Base-by-base conservation (phyloP, 2,113 vertebrate genomes). In the Cyanistes caeruleus region DNA sequence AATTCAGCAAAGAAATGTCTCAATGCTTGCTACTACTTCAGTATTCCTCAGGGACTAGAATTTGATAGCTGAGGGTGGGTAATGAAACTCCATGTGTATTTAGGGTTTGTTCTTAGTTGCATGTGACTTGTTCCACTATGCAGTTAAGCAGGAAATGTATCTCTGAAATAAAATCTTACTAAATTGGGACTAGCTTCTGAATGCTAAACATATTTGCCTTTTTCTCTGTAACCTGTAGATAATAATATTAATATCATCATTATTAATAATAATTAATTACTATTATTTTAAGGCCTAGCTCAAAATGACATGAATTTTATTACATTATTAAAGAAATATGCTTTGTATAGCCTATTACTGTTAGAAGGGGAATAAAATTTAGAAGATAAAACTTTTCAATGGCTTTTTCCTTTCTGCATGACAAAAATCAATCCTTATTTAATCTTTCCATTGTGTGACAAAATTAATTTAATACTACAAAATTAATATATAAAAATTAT, bases 101-200 rank as follows among this genome's bases (percentile, higher is more conserved):
- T 95, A 79, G 82, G 90, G 97, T 97, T 97, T 97, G 77, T 93
- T 97, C 96, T 91, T 96, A 96, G 83, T 82, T 91, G 30, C 76
- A 80, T 90, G 90, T 95, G 95, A 96, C 74, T 94, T 96, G 46
- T 69, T 62, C 79, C 68, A 76, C 92, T 95, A 60, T 88, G 70
- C 69, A 97, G 59, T 92, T 97, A 95, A 97, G 97, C 85, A 97
- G 68, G 48, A 94, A 95, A 86, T 80, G 33, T 63, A 77, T 37
- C 24, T 95, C 84, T 81, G 58, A 93, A 97, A 96, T 95, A 90
- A 88, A 95, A 85, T 24, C 30, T 96, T 95, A 90, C 41, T 95
- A 96, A 93, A 94, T 35, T 85, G 13, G 37, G 13, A 48, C 44
- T 95, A 94, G n/a, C 37, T 95, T 94, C 90, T 60, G 51, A 95